Conservation (phyloP, 1,140 invertebrate species). For the Ceratina calcarata region DNA sequence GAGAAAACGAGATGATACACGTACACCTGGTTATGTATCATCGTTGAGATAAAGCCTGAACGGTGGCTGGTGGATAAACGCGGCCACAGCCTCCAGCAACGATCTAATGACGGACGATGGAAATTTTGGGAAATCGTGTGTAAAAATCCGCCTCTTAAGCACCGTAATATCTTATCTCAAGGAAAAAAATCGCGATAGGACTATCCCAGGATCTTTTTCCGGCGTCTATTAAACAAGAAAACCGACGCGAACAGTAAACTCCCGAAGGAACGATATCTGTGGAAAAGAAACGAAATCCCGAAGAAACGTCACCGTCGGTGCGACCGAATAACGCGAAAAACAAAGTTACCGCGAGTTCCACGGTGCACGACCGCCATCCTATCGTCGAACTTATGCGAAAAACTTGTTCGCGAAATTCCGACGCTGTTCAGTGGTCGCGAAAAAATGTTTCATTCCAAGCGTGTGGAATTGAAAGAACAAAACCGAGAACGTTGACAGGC, state of each 20-base stretch:
- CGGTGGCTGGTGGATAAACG: conserved; percentile 46
- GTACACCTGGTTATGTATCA: conserved; percentile 29
- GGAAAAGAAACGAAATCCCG: background rate
- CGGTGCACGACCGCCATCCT: too few relatives aligned
- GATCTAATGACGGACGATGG: background rate
- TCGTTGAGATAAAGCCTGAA: conserved; percentile 56
- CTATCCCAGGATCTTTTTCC: background rate
- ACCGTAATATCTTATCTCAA: too few relatives aligned
- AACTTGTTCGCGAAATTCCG: too few relatives aligned
- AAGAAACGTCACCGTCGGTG: background rate
- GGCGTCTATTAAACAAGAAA: background rate
- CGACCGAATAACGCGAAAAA: background rate
- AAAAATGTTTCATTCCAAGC: too few relatives aligned
- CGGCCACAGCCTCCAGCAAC: background rate
- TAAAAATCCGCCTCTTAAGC: conserved; percentile 8
- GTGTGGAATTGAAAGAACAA: background rate
- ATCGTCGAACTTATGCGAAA: too few relatives aligned
- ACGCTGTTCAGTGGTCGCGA: too few relatives aligned
- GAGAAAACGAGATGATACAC: background rate
- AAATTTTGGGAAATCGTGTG: conserved; percentile 1
- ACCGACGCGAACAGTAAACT: background rate
- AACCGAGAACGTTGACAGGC: background rate
- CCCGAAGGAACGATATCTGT: background rate
- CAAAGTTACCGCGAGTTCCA: background rate
- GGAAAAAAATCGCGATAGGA: background rate